Percentiles rank a stretch among this genome's conserved stretches.
These are phyloP conservation scores for Anoplopoma fimbria DNA, from an alignment of 2,113 vertebrate genomes.

Conservation along the genomic window DNA sequence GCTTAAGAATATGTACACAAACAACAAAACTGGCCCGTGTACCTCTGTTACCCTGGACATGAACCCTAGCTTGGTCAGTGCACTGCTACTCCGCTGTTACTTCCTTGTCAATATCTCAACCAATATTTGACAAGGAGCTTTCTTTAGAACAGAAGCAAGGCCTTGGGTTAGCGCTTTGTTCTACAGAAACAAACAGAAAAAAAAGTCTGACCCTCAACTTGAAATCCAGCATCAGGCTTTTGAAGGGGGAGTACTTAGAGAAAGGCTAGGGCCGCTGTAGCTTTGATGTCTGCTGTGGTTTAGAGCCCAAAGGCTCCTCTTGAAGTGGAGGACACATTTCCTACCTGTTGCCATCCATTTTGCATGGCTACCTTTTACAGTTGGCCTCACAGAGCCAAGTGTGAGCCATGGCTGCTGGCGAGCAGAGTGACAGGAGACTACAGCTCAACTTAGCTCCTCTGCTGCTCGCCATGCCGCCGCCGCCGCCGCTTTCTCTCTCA, in stretches of 20 bases:
- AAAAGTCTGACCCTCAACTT: slow-evolving; percentile 33
- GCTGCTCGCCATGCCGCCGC: slow-evolving; percentile 3
- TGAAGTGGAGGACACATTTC: slow-evolving; percentile 46
- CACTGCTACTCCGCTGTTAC: not conserved
- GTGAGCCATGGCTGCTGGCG: slow-evolving; percentile 35
- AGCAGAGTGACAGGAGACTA: not conserved
- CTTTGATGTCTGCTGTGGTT: slow-evolving; percentile 70
- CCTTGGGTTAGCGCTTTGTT: slow-evolving; percentile 52
- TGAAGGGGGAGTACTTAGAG: slow-evolving; percentile 36
- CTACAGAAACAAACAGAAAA: slow-evolving; percentile 42
- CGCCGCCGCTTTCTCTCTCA: slow-evolving; percentile 14
- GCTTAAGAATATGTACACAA: not conserved
- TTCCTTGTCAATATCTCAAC: slow-evolving; percentile 50
- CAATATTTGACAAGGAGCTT: slow-evolving; percentile 44
- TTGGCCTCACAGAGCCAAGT: slow-evolving; percentile 24
- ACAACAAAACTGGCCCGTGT: not conserved
- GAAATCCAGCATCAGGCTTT: slow-evolving; percentile 23
- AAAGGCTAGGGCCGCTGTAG: slow-evolving; percentile 11
- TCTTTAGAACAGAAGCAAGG: slow-evolving; percentile 37
- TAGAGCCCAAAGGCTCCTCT: slow-evolving; percentile 43
- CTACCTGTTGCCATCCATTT: slow-evolving; percentile 69
- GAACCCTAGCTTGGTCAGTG: slow-evolving; percentile 6
- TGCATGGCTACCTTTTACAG: slow-evolving; percentile 48
- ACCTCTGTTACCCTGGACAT: not conserved
- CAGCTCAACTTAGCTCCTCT: slow-evolving; percentile 17